Conservation (phyloP, 2,113 vertebrate genomes). For the Onychorhynchus coronatus region DNA sequence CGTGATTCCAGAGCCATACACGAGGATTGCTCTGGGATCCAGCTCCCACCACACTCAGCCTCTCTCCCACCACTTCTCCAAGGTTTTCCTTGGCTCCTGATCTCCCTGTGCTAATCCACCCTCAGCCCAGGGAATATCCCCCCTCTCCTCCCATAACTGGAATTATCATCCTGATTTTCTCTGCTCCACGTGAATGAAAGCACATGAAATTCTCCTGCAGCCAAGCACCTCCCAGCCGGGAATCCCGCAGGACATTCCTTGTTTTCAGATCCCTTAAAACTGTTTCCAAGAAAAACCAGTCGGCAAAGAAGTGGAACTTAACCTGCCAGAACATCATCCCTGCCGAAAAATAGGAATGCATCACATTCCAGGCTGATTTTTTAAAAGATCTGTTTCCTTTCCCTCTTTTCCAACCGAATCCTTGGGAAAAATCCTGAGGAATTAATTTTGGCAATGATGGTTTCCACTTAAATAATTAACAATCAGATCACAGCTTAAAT, state of each 20-base stretch:
- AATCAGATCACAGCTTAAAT: background rate
- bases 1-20: background rate
- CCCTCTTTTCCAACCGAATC: background rate
- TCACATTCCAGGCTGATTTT: background rate
- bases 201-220: background rate
- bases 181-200: background rate
- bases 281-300: background rate
- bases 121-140: too few species aligned
- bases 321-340: accelerated
- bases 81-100: background rate
- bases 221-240: background rate
- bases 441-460: accelerated
- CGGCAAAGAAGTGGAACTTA: background rate
- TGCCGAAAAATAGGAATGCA: background rate
- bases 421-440: background rate
- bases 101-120: too few species aligned
- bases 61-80: background rate
- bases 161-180: accelerated
- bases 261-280: background rate
- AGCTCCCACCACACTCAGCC: background rate
- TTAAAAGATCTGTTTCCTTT: accelerated
- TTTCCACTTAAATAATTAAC: background rate
- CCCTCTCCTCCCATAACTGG: background rate
- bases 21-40: background rate
- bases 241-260: background rate